Evolutionary conservation across 2,113 vertebrate species (phyloP).

Genomic region (Scophthalmus maximus): DNA sequence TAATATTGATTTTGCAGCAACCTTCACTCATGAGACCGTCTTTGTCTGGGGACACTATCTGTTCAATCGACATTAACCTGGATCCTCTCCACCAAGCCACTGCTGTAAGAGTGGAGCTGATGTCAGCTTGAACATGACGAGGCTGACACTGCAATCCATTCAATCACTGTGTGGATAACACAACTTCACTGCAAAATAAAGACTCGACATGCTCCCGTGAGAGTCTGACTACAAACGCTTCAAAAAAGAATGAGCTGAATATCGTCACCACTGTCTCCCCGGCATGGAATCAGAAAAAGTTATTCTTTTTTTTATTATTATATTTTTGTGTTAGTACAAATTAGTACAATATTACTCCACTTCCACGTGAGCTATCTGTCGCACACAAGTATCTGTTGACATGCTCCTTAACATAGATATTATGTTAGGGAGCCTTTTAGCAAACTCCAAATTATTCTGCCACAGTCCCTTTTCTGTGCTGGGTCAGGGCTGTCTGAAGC

Average conservation of each 20-base stretch:
- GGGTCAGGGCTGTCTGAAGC: slow-evolving; percentile 84
- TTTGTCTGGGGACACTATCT: not conserved
- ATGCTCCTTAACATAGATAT: slow-evolving; percentile 88
- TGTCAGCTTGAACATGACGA: not conserved
- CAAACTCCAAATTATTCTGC: slow-evolving; percentile 85
- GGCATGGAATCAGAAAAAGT: slow-evolving; percentile 60
- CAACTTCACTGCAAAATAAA: slow-evolving; percentile 22
- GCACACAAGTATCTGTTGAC: slow-evolving; percentile 88
- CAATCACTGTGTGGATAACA: slow-evolving; percentile 8
- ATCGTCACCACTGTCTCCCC: slow-evolving; percentile 46
- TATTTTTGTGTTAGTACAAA: slow-evolving; percentile 79
- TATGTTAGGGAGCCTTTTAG: slow-evolving; percentile 86
- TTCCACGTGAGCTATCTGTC: slow-evolving; percentile 76
- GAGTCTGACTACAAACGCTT: not conserved
- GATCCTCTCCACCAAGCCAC: not conserved
- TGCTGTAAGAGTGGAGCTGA: not conserved
- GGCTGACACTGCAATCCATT: slow-evolving; percentile 5
- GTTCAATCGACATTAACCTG: slow-evolving; percentile 3
- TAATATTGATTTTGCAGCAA: too few species aligned
- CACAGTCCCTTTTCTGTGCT: slow-evolving; percentile 78
- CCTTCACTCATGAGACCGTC: not conserved
- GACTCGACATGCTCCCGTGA: not conserved
- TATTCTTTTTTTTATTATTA: slow-evolving; percentile 76
- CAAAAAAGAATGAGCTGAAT: slow-evolving; percentile 30
- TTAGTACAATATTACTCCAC: slow-evolving; percentile 78